Percentiles rank a stretch among this genome's conserved stretches.
Evolutionary conservation across 64 coral and sea anemone genomes (phyloP).

Genomic region (Montipora capricornis): DNA sequence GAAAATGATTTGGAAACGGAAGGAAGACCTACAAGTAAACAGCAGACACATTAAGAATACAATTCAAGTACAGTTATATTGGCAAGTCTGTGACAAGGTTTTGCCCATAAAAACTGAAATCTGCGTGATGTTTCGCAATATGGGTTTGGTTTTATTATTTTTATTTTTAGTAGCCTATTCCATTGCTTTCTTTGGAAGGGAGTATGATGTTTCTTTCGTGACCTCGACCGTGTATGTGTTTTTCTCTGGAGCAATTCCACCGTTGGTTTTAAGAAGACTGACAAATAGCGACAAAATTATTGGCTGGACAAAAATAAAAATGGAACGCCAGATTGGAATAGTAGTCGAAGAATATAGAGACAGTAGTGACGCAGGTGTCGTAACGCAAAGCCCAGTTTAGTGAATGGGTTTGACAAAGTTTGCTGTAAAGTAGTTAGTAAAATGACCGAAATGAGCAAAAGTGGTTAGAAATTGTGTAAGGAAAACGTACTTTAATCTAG

Average conservation of each 20-base stretch:
- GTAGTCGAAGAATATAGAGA: background rate
- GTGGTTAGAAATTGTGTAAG: too few species aligned
- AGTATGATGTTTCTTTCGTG: background rate
- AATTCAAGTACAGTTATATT: background rate
- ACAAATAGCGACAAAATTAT: background rate
- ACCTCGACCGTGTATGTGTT: background rate
- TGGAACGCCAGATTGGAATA: background rate
- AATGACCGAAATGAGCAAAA: too few species aligned
- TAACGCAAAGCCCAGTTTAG: too few species aligned
- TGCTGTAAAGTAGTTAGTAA: too few species aligned
- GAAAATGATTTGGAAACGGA: background rate
- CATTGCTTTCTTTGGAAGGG: background rate
- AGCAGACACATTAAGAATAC: background rate
- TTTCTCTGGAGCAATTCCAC: background rate
- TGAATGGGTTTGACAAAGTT: too few species aligned
- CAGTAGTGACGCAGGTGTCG: too few species aligned
- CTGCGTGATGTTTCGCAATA: background rate
- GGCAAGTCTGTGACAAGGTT: background rate
- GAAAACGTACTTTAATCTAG: too few species aligned
- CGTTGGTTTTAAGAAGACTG: background rate
- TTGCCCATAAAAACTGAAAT: conserved; percentile 15
- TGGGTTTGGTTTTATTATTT: background rate
- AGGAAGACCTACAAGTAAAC: background rate
- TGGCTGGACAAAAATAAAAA: background rate
- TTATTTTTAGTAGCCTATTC: background rate